Evolutionary conservation across 2,888 invertebrate species (phyloP), one percentile per base, ranked within the genome.

Genomic region (Stenurella melanura): DNA sequence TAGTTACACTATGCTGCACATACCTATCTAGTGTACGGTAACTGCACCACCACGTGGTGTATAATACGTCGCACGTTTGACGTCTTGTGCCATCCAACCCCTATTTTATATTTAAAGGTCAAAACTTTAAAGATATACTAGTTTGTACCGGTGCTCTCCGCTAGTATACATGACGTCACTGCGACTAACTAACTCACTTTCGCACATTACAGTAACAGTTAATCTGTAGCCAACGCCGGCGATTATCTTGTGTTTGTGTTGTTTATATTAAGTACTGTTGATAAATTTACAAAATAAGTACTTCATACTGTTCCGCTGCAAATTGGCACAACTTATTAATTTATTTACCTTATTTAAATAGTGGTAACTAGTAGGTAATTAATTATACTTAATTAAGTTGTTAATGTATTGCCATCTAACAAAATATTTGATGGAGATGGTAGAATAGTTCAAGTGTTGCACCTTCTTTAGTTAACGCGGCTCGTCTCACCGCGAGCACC

Each of bases 131-230:
- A 58, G 19, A 56, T 70, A 81, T 82, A 82, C 83, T 78, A 78
- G 83, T 81, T 83, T 73, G 56, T 75, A 81, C 82, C 81, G 79
- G 83, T 79, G 76, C 74, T 71, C 76, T 69, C 78, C 73, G 75
- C 78, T 82, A 77, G 80, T 76, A 69, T 77, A 56, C 50, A 71
- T 81, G 81, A 81, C 82, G 82, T 83, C 82, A 81, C 58, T 34
- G 73, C 71, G 70, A 74, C 69, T 66, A 73, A 34, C 69, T 66
- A 73, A 61, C 68, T 68, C 58, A 50, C 67, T 67, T 58, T 67
- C 68, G 30, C 73, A 64, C 72, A 54, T 56, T 61, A 18, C 21
- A 70, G 15, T 58, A 34, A 66, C 50, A 64, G 17, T 30, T 68
- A 61, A 7, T 26, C 21, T 26, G 21, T 26, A 26, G 56, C 57